A percentile compares a stretch with the other conserved stretches of the same genome.
phyloP scores from a whole-genome alignment of 1,140 invertebrate species.

The Macrosteles quadrilineatus region DNA sequence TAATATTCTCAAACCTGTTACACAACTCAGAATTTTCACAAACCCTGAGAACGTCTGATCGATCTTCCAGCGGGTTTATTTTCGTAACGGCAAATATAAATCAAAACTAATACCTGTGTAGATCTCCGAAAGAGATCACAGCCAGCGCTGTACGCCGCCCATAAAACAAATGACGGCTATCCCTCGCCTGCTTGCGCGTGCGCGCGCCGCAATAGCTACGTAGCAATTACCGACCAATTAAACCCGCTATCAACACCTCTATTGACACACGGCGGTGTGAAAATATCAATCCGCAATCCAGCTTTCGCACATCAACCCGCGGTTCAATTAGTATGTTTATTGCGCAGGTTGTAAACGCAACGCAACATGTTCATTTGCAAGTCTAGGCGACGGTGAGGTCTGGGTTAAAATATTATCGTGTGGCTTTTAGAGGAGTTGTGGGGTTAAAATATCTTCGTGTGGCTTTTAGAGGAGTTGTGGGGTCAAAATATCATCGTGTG shows the following conservation, averaged over 20 bases:
- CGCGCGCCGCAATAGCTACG: neutral
- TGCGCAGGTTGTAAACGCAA: neutral
- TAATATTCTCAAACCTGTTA: too few relatives aligned
- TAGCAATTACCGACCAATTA: neutral
- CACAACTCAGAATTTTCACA: too few relatives aligned
- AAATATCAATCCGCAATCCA: slow-evolving; percentile 5
- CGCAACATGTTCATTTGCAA: slow-evolving; percentile 4
- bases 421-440: too few relatives aligned
- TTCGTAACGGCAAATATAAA: too few relatives aligned
- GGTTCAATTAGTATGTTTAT: neutral
- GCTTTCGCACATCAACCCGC: neutral
- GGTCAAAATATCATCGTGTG: too few relatives aligned
- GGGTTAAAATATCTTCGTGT: too few relatives aligned
- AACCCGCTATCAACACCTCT: slow-evolving; percentile 5
- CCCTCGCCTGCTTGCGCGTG: neutral
- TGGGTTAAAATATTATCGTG: too few relatives aligned
- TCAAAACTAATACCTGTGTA: too few relatives aligned
- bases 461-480: too few relatives aligned
- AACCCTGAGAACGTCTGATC: too few relatives aligned
- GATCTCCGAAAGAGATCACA: too few relatives aligned
- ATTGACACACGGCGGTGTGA: neutral
- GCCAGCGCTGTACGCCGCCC: neutral
- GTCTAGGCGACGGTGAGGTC: neutral
- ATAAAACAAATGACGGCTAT: neutral
- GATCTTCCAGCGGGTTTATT: too few relatives aligned